A percentile compares a stretch with the other conserved stretches of the same genome.
These are phyloP conservation scores for Aphrocallistes beatrix DNA, from an alignment of 37 sponge, comb jelly and placozoan species.

Conservation along the genomic window DNA sequence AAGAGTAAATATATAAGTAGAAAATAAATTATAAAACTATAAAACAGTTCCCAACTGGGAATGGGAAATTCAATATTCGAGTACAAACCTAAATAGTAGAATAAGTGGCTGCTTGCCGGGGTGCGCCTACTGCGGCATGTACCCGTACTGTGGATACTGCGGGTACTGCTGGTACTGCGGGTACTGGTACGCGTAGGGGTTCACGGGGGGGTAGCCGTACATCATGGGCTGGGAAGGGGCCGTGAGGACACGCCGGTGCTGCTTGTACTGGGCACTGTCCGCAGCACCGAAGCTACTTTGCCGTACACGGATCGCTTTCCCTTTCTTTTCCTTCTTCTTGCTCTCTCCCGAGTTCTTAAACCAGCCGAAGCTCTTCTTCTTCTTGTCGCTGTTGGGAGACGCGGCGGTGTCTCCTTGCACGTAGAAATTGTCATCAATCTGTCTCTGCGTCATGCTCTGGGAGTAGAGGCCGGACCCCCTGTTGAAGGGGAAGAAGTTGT, in stretches of 20 bases:
- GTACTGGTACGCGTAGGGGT: neutral
- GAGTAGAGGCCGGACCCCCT: neutral
- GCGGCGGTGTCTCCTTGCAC: neutral
- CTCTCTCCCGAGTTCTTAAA: neutral
- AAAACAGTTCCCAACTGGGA: neutral
- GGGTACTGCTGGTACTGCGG: neutral
- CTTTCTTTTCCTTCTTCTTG: slow-evolving; percentile 10
- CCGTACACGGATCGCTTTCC: neutral
- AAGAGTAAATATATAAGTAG: neutral
- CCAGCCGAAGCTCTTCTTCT: slow-evolving; percentile 16
- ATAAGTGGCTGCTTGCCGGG: neutral
- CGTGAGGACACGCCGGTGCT: neutral
- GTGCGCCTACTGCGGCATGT: neutral
- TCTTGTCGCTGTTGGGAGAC: neutral
- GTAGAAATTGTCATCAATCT: slow-evolving; percentile 3
- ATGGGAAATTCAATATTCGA: neutral
- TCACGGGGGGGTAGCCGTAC: neutral
- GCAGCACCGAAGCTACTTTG: neutral
- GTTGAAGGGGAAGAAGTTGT: slow-evolving; percentile 1
- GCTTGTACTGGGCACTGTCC: neutral
- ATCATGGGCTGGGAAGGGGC: neutral
- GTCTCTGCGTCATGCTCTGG: slow-evolving; percentile 12
- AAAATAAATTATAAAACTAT: neutral
- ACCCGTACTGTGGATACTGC: neutral
- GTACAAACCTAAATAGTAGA: neutral